Percentiles rank a stretch among this genome's conserved stretches.
Conservation (phyloP, 1,140 invertebrate genomes). For the Andricus grossulariae region DNA sequence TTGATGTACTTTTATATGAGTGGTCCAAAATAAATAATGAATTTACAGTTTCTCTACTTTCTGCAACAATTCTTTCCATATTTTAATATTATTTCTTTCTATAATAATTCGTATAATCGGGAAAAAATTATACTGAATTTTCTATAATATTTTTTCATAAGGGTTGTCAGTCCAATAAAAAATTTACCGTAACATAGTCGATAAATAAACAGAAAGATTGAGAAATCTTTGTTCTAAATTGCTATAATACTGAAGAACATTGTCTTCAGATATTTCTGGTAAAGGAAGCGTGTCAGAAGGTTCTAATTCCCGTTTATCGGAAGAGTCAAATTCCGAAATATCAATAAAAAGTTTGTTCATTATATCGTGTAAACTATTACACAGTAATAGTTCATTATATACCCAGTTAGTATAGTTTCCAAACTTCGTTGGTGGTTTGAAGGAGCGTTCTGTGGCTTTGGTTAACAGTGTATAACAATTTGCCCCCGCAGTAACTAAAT, state of each 20-base stretch:
- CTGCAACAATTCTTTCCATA: no score
- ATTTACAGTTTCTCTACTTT: no score
- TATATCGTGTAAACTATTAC: conserved; percentile 65
- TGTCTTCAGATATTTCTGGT: conserved; percentile 54
- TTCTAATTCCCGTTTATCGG: conserved; percentile 44
- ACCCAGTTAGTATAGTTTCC: conserved; percentile 55
- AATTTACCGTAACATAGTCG: conserved; percentile 62
- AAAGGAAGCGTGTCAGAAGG: conserved; percentile 51
- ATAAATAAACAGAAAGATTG: conserved; percentile 65
- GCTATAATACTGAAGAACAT: conserved; percentile 60
- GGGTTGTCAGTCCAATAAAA: background rate
- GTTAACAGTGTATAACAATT: conserved; percentile 61
- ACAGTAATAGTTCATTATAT: conserved; percentile 62
- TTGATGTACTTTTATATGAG: no score
- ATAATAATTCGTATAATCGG: no score
- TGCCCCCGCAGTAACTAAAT: conserved; percentile 60
- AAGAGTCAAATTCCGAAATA: conserved; percentile 51
- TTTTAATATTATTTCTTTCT: no score
- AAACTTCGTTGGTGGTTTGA: conserved; percentile 56
- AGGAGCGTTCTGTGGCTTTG: conserved; percentile 59
- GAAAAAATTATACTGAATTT: no score
- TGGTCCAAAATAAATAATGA: no score
- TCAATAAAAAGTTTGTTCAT: conserved; percentile 62
- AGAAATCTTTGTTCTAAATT: conserved; percentile 59
- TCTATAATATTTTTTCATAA: no score